These are phyloP conservation scores for Lycaon pictus DNA, from an alignment of 2,113 vertebrate species.

Conservation along the genomic window DNA sequence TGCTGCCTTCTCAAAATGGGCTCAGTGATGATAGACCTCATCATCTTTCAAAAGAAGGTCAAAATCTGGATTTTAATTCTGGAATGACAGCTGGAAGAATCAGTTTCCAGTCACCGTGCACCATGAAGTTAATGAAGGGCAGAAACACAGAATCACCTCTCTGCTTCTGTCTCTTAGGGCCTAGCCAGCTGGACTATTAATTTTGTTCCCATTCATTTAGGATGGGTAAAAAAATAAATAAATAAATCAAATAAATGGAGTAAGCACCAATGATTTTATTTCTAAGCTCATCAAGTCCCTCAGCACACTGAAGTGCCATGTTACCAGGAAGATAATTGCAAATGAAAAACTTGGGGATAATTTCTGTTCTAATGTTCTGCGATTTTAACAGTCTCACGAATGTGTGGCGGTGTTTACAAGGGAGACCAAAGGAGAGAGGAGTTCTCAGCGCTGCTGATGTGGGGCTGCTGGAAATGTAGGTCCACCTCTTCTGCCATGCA, in stretches of 20 bases:
- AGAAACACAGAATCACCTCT: background rate
- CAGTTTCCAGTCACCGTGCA: background rate
- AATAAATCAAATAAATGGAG: background rate
- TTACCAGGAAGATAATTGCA: background rate
- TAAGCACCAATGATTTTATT: background rate
- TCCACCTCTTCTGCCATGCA: fast-evolving
- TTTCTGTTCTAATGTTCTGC: background rate
- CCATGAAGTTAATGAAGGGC: background rate
- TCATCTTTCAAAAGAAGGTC: background rate
- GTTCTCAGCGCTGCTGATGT: background rate
- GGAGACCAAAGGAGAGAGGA: background rate
- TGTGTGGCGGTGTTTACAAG: fast-evolving
- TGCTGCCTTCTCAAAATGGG: background rate
- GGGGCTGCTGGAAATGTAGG: background rate
- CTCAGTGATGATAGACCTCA: background rate
- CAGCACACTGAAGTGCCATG: background rate
- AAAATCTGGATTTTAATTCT: background rate
- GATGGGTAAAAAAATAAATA: background rate
- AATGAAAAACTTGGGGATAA: background rate
- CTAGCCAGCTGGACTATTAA: background rate
- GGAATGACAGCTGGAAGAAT: background rate
- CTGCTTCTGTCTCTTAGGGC: background rate
- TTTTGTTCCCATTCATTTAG: background rate
- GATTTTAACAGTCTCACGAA: background rate
- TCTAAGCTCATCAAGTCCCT: background rate